A percentile compares a stretch with the other conserved stretches of the same genome.
Evolutionary conservation across 2,113 vertebrate species (phyloP).

Genomic region (Thymallus thymallus): DNA sequence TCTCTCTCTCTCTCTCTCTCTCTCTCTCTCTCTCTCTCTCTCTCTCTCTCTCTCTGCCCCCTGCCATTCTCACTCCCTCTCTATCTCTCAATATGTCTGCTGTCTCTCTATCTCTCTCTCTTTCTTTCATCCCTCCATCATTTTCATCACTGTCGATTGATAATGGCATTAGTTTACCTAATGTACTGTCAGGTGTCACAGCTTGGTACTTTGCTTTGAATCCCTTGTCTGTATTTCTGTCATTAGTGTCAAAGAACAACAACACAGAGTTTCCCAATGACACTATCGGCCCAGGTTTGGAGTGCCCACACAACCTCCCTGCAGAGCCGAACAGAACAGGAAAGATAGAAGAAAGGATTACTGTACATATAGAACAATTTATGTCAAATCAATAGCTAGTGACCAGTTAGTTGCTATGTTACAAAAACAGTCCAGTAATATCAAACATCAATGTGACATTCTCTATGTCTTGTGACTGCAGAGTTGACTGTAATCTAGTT

Average conservation of each 20-base stretch:
- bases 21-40: neutral
- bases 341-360: no score
- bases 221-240: slow-evolving; percentile 63
- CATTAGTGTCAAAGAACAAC: slow-evolving; percentile 71
- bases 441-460: no score
- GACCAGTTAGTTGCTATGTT: no score
- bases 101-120: neutral
- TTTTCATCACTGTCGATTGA: neutral
- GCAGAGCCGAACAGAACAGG: slow-evolving; percentile 1
- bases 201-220: slow-evolving; percentile 73
- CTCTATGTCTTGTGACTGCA: no score
- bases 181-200: slow-evolving; percentile 51
- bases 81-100: no score
- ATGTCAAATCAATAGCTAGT: no score
- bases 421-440: no score
- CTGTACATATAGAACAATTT: no score
- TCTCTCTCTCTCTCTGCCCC: neutral
- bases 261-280: slow-evolving; percentile 67
- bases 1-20: slow-evolving; percentile 2
- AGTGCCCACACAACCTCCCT: slow-evolving; percentile 75
- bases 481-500: no score
- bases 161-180: slow-evolving; percentile 54
- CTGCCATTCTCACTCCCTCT: neutral
- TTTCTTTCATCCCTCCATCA: neutral
- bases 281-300: slow-evolving; percentile 62